These are phyloP conservation scores for Hermaeophaga mercurialis DNA, from an alignment of 2,888 invertebrate species.

Conservation along the genomic window DNA sequence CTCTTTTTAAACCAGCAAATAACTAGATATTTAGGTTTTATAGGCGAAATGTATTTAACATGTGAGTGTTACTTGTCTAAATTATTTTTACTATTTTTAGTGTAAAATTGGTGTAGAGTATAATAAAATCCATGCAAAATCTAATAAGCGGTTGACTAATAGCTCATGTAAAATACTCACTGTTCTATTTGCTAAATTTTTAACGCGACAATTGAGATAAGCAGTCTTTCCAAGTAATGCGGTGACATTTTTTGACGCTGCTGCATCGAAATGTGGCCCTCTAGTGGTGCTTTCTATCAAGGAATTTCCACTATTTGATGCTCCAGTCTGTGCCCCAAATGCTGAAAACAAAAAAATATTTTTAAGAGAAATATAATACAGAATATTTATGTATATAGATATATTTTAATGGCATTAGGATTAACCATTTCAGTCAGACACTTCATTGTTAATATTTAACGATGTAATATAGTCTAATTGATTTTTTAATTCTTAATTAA, in stretches of 20 bases:
- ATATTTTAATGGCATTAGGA: not conserved
- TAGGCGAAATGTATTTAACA: no score
- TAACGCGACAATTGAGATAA: conserved; percentile 86
- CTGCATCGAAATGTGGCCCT: conserved; percentile 57
- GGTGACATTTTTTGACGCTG: conserved; percentile 66
- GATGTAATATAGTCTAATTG: not conserved
- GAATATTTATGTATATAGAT: no score
- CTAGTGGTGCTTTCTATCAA: conserved; percentile 50
- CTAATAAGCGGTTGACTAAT: no score
- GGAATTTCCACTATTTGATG: conserved; percentile 46
- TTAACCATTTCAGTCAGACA: no score
- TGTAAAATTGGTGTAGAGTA: no score
- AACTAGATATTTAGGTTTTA: no score
- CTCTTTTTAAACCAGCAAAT: no score
- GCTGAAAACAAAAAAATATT: conserved; percentile 27
- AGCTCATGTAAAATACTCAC: conserved; percentile 63
- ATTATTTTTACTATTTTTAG: no score
- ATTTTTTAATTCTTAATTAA: no score
- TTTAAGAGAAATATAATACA: no score
- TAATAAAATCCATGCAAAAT: not conserved
- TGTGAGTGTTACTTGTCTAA: no score
- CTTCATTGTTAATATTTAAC: no score
- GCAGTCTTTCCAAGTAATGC: conserved; percentile 88
- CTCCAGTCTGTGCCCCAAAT: conserved; percentile 32
- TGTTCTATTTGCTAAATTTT: conserved; percentile 89